Evolutionary conservation across 1,140 invertebrate species (phyloP).

Genomic region (Gonioctena quinquepunctata): DNA sequence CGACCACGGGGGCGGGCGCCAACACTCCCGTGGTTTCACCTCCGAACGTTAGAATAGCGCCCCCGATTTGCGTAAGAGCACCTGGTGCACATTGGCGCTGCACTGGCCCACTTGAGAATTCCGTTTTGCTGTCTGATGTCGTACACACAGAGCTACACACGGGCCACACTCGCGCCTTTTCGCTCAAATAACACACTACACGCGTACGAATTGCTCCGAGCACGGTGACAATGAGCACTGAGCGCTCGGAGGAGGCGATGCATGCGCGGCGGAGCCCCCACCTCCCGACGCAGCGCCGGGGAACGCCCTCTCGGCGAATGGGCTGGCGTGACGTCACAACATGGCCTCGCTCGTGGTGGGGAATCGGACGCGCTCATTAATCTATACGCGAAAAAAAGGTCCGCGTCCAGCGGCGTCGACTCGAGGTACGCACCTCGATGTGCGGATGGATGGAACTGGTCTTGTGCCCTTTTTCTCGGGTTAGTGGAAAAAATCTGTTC

Average conservation of each 20-base stretch:
- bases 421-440: too few species aligned
- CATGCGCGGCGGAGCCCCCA: conserved; percentile 12
- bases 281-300: conserved; percentile 14
- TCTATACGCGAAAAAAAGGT: neutral
- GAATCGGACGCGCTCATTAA: neutral
- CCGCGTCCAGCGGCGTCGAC: neutral
- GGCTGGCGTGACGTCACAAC: conserved; percentile 36
- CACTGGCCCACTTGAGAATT: conserved; percentile 47
- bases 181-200: neutral
- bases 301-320: conserved; percentile 27
- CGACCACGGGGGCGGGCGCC: conserved; percentile 53
- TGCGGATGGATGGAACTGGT: too few species aligned
- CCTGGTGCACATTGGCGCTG: conserved; percentile 52
- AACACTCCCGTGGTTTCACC: conserved; percentile 46
- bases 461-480: too few species aligned
- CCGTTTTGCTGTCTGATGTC: conserved; percentile 40
- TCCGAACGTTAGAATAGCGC: conserved; percentile 41
- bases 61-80: conserved; percentile 29
- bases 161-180: conserved; percentile 8
- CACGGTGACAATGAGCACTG: conserved; percentile 32
- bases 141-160: conserved; percentile 6
- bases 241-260: conserved; percentile 22
- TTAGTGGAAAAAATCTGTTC: too few species aligned
- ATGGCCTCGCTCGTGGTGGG: conserved; percentile 29
- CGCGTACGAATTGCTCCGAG: conserved; percentile 3